phyloP scores from a whole-genome alignment of 1,140 invertebrate genomes.

The Bombus terrestris region DNA sequence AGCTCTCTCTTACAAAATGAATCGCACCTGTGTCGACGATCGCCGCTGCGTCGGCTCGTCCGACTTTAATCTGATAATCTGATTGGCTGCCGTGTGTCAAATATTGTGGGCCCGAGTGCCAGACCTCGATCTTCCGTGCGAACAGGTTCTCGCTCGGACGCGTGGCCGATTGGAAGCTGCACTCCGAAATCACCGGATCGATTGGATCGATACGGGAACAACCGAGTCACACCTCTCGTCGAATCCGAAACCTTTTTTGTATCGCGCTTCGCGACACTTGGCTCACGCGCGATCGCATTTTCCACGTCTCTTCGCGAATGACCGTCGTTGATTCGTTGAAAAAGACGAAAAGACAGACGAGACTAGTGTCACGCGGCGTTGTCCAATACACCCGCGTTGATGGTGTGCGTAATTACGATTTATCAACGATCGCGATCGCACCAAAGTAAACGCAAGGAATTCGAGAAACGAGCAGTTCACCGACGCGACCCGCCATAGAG shows the following conservation, averaged over 20 bases:
- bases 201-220: conserved; percentile 13
- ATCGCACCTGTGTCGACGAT: conserved; percentile 66
- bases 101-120: conserved; percentile 76
- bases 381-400: background rate
- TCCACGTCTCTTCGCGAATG: too few relatives aligned
- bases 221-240: too few relatives aligned
- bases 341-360: too few relatives aligned
- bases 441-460: conserved; percentile 4
- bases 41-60: conserved; percentile 56
- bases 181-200: conserved; percentile 52
- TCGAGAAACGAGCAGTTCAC: conserved; percentile 21
- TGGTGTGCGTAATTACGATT: conserved; percentile 1
- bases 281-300: too few relatives aligned
- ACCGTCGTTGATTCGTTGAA: too few relatives aligned
- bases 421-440: conserved; percentile 2
- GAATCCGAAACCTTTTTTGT: background rate
- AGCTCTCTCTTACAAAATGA: conserved; percentile 29
- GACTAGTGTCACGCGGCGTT: background rate
- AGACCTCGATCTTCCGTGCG: conserved; percentile 68
- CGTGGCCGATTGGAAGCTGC: conserved; percentile 62
- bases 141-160: conserved; percentile 69
- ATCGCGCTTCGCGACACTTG: background rate
- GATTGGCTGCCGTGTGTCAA: conserved; percentile 79
- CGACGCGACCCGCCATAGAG: background rate
- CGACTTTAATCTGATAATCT: conserved; percentile 80